Conservation (phyloP, 1,140 invertebrate genomes). For the Conus ventricosus region DNA sequence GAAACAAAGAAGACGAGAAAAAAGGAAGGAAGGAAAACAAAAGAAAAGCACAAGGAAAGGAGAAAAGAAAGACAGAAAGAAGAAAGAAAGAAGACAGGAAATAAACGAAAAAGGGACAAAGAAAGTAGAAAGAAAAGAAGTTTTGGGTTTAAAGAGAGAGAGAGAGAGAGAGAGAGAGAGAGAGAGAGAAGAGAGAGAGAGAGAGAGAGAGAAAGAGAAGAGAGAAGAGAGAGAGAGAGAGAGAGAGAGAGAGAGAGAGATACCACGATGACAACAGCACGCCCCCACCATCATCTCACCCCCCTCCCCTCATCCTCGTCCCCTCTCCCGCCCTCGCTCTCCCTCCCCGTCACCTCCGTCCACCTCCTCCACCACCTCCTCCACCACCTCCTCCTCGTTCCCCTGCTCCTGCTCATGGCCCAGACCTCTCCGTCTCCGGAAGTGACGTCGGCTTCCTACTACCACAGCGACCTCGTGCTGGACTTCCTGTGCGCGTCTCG, state of each 20-base stretch:
- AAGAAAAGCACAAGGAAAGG: background rate
- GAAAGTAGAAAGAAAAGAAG: too few species aligned
- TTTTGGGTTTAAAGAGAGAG: too few species aligned
- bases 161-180: too few species aligned
- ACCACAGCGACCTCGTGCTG: constrained; percentile 36
- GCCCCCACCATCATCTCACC: too few species aligned
- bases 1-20: too few species aligned
- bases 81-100: too few species aligned
- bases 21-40: too few species aligned
- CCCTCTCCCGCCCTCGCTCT: background rate
- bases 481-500: constrained; percentile 40
- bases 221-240: too few species aligned
- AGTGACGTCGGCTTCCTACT: constrained; percentile 24
- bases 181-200: too few species aligned
- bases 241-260: too few species aligned
- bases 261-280: background rate
- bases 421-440: background rate
- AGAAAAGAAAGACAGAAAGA: background rate
- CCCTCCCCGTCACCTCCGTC: background rate
- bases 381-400: background rate
- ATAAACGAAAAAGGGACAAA: too few species aligned
- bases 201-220: too few species aligned
- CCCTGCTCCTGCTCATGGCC: background rate
- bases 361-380: background rate
- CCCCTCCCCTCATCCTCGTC: background rate